A percentile compares a stretch with the other conserved stretches of the same genome.
Conservation (phyloP, 2,888 invertebrate genomes). For the Protonemura montana region DNA sequence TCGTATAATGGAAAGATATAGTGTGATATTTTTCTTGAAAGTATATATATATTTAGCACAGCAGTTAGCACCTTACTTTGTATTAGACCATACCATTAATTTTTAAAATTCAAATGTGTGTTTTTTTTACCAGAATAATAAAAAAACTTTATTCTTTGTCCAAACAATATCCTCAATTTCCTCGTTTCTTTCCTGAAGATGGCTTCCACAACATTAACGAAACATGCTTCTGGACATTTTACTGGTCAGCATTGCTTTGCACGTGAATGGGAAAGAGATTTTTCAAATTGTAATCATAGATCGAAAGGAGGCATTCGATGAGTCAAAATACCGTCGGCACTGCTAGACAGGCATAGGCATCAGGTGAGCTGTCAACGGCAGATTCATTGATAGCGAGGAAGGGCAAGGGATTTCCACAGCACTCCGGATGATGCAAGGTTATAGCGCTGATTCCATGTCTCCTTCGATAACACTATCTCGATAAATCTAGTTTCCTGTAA, state of each 20-base stretch:
- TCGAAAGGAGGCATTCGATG: background rate
- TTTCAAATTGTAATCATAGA: background rate
- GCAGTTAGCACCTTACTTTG: background rate
- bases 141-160: too few relatives aligned
- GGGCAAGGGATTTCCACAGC: background rate
- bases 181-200: too few relatives aligned
- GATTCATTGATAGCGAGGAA: background rate
- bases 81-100: background rate
- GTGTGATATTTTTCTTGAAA: background rate
- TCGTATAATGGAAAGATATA: background rate
- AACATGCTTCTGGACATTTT: background rate
- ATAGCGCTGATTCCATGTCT: background rate
- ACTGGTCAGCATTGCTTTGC: background rate
- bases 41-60: background rate
- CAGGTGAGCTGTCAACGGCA: background rate
- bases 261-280: background rate
- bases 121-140: background rate
- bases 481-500: background rate
- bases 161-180: too few relatives aligned
- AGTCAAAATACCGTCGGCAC: background rate
- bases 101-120: background rate
- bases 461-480: background rate
- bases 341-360: background rate
- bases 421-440: background rate
- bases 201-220: background rate